Evolutionary conservation across 1,140 invertebrate species (phyloP).

Genomic region (Euura lappo): DNA sequence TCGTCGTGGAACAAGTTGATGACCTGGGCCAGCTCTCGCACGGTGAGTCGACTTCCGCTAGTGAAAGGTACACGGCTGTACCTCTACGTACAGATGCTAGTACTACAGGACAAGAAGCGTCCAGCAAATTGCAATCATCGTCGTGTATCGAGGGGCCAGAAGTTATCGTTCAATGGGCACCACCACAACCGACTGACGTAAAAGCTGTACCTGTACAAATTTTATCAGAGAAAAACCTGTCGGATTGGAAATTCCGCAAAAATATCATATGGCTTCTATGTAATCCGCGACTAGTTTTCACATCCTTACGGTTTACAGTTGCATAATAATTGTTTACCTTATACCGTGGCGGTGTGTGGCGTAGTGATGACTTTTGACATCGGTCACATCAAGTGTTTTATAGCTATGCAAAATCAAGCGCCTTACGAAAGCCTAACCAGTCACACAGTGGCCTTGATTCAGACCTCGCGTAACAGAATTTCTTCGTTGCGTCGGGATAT

Average conservation of each 20-base stretch:
- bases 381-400: neutral
- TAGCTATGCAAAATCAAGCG: no score
- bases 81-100: neutral
- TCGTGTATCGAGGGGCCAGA: no score
- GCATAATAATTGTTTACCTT: conserved; percentile 1
- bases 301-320: neutral
- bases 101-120: neutral
- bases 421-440: neutral
- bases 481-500: neutral
- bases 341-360: neutral
- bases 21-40: neutral
- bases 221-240: no score
- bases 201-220: no score
- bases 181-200: no score
- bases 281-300: neutral
- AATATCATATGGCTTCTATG: no score
- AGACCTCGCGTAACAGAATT: neutral
- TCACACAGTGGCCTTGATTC: neutral
- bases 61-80: neutral
- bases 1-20: neutral
- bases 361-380: neutral
- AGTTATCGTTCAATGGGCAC: no score
- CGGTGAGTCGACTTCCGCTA: neutral
- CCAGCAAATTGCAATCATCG: neutral
- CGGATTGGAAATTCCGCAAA: no score